Evolutionary conservation across 2,113 vertebrate species (phyloP).

Genomic region (Ranitomeya imitator): DNA sequence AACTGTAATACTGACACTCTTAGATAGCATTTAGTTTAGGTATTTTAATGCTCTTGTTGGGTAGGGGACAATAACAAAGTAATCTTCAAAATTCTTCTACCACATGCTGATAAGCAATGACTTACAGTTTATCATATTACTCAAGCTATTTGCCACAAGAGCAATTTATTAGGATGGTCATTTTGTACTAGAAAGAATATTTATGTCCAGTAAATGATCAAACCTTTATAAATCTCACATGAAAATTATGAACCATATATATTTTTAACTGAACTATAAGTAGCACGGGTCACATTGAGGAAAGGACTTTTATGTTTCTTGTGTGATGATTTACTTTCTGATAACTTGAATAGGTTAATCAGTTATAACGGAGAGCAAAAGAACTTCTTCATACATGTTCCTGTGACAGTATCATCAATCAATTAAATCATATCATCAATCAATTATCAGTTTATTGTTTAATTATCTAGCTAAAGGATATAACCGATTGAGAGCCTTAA

Average conservation of each 20-base stretch:
- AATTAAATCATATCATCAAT: conserved; percentile 53
- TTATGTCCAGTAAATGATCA: conserved; percentile 28
- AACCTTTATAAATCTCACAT: conserved; percentile 38
- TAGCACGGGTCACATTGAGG: conserved; percentile 47
- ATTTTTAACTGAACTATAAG: conserved; percentile 41
- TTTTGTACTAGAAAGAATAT: conserved; percentile 13
- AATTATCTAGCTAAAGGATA: conserved; percentile 32
- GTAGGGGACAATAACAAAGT: not conserved
- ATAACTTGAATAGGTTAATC: conserved; percentile 52
- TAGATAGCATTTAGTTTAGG: not conserved
- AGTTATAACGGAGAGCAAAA: conserved; percentile 26
- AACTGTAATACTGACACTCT: too few species aligned
- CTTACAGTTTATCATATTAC: not conserved
- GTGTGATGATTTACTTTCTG: conserved; percentile 50
- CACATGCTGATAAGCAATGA: not conserved
- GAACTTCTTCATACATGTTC: conserved; percentile 43
- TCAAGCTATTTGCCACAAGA: conserved; percentile 18
- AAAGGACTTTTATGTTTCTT: conserved; percentile 44
- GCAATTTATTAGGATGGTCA: not conserved
- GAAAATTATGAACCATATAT: conserved; percentile 51
- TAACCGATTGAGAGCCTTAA: conserved; percentile 17
- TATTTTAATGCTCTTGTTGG: not conserved
- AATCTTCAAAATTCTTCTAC: not conserved
- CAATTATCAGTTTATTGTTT: conserved; percentile 49
- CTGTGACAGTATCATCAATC: conserved; percentile 52